Percentiles rank a stretch among this genome's conserved stretches.
Conservation (phyloP, 2,113 vertebrate species). For the Tapirus terrestris region DNA sequence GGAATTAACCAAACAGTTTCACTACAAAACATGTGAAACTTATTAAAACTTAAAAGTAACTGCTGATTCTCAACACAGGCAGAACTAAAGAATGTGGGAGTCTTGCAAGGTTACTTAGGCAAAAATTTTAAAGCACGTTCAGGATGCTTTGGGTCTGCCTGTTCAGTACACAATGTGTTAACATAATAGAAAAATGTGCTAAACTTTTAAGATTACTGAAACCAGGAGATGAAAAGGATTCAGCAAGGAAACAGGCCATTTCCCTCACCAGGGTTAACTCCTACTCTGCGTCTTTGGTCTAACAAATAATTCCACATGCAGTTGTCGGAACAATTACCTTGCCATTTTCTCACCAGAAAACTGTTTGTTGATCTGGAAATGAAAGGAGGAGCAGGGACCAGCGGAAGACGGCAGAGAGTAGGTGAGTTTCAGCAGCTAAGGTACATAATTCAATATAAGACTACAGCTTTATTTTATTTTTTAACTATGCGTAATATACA, state of each 20-base stretch:
- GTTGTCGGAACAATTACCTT: constrained; percentile 12
- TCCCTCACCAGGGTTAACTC: constrained; percentile 17
- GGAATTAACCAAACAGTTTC: constrained; percentile 88
- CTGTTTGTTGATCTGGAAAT: constrained; percentile 25
- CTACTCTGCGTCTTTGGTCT: background rate
- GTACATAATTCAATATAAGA: constrained; percentile 24
- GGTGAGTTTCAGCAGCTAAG: background rate
- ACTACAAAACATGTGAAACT: constrained; percentile 86
- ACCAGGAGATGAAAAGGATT: constrained; percentile 54
- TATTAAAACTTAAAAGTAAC: constrained; percentile 88
- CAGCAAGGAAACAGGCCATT: constrained; percentile 36
- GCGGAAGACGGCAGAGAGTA: background rate
- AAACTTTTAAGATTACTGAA: constrained; percentile 75
- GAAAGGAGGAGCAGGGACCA: background rate
- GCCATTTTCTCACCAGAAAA: constrained; percentile 44
- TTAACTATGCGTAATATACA: background rate
- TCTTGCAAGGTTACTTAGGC: constrained; percentile 80
- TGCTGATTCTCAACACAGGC: constrained; percentile 80
- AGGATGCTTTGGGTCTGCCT: constrained; percentile 80
- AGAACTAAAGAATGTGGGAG: constrained; percentile 80
- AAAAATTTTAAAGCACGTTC: constrained; percentile 82
- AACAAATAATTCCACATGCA: background rate
- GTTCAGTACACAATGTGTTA: constrained; percentile 80
- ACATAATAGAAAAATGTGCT: constrained; percentile 77
- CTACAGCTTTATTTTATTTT: constrained; percentile 16